Conservation (phyloP, 1,140 invertebrate genomes). For the Solen grandis region DNA sequence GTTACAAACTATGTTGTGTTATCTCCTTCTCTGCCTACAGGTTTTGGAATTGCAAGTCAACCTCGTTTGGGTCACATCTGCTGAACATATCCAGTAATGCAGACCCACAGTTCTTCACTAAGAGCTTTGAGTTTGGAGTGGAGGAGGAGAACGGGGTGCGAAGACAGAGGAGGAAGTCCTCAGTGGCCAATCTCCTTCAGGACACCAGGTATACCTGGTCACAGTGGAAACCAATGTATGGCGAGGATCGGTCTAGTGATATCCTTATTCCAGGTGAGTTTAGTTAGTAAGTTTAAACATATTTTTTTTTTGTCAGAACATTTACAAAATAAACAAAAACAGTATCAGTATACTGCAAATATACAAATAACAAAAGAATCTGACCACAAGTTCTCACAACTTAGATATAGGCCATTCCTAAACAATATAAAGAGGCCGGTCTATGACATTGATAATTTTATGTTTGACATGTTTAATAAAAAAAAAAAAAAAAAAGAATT, state of each 20-base stretch:
- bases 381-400: no score
- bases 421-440: no score
- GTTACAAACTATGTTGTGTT: no score
- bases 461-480: no score
- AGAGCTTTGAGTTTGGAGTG: constrained; percentile 72
- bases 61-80: constrained; percentile 19
- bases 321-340: no score
- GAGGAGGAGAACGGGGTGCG: constrained; percentile 62
- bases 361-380: no score
- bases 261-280: constrained; percentile 90
- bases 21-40: constrained; percentile 9
- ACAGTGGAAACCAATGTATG: constrained; percentile 94
- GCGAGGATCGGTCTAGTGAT: constrained; percentile 87
- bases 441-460: no score
- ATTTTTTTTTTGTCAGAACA: no score
- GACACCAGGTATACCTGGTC: constrained; percentile 87
- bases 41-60: constrained; percentile 90
- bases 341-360: no score
- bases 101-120: constrained; percentile 47
- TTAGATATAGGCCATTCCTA: no score
- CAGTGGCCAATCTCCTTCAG: constrained; percentile 52
- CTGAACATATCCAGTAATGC: constrained; percentile 23
- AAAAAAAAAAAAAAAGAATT: no score
- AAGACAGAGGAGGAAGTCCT: constrained; percentile 46
- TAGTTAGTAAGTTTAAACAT: constrained; percentile 24